Evolutionary conservation across 92 coral and sea anemone species (phyloP).

Genomic region (Virgularia gustaviana): DNA sequence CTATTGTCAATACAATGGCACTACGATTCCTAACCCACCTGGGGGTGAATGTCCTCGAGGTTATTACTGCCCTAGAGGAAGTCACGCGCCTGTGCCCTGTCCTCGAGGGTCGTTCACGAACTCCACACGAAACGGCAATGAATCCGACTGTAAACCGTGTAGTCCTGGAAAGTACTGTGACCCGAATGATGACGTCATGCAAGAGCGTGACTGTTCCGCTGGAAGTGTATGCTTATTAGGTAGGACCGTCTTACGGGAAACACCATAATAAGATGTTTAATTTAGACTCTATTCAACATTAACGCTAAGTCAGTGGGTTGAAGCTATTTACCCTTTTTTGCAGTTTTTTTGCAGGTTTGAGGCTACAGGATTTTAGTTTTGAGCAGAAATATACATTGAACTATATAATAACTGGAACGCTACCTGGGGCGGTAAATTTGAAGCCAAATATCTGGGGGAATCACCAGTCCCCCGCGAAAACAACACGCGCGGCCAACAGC

Average conservation of each 20-base stretch:
- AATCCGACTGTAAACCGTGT: constrained; percentile 85
- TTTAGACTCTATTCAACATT: neutral
- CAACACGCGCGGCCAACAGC: too few relatives aligned
- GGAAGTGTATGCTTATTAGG: constrained; percentile 81
- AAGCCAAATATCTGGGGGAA: too few relatives aligned
- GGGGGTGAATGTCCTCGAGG: constrained; percentile 78
- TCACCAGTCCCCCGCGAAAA: too few relatives aligned
- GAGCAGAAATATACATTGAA: too few relatives aligned
- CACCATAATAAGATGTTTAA: neutral
- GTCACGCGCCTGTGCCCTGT: constrained; percentile 78
- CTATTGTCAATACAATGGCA: constrained; percentile 74
- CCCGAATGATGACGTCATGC: constrained; percentile 67
- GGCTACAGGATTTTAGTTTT: too few relatives aligned
- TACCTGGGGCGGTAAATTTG: too few relatives aligned
- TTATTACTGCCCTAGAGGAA: constrained; percentile 82
- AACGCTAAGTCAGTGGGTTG: neutral
- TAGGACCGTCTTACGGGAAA: constrained; percentile 19
- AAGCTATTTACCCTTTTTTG: neutral
- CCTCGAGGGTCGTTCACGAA: constrained; percentile 93
- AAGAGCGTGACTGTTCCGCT: constrained; percentile 67
- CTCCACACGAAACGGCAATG: constrained; percentile 70
- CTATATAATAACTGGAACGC: too few relatives aligned
- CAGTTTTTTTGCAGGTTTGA: too few relatives aligned
- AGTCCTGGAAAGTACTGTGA: constrained; percentile 92
- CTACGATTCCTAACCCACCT: constrained; percentile 65